phyloP scores from a whole-genome alignment of 1,140 invertebrate species.

The Cotesia vestalis region DNA sequence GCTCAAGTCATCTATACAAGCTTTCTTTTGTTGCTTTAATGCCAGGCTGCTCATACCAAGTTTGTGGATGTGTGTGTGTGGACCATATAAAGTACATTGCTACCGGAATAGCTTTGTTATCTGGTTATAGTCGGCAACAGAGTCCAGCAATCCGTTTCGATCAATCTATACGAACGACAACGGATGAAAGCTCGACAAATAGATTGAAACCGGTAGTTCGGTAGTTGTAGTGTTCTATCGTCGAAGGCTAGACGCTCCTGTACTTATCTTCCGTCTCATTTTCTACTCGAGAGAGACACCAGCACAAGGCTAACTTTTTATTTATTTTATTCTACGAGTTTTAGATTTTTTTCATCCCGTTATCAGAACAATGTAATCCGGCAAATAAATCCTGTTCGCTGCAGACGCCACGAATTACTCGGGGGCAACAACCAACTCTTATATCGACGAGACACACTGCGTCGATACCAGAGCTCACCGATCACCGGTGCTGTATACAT shows the following conservation, averaged over 20 bases:
- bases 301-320: slow-evolving; percentile 25
- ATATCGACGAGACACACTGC: slow-evolving; percentile 34
- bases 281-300: slow-evolving; percentile 5
- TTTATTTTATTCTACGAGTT: slow-evolving; percentile 48
- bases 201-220: slow-evolving; percentile 46
- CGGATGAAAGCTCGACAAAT: slow-evolving; percentile 52
- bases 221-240: slow-evolving; percentile 6
- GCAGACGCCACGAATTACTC: slow-evolving; percentile 42
- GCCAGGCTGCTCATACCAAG: slow-evolving; percentile 9
- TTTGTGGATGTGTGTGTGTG: slow-evolving; percentile 37
- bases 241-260: slow-evolving; percentile 26
- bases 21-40: slow-evolving; percentile 21
- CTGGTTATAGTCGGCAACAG: slow-evolving; percentile 51
- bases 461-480: slow-evolving; percentile 46
- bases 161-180: slow-evolving; percentile 50
- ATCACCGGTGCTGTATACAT: background rate
- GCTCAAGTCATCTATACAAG: slow-evolving; percentile 18
- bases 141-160: slow-evolving; percentile 54
- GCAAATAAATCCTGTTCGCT: slow-evolving; percentile 54
- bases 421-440: slow-evolving; percentile 19
- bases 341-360: slow-evolving; percentile 41
- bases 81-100: slow-evolving; percentile 31
- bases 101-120: slow-evolving; percentile 53
- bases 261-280: too few species aligned
- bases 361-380: slow-evolving; percentile 52